Percentiles rank a stretch among this genome's conserved stretches.
Conservation (phyloP, 2,113 vertebrate species). For the Rostratula benghalensis region DNA sequence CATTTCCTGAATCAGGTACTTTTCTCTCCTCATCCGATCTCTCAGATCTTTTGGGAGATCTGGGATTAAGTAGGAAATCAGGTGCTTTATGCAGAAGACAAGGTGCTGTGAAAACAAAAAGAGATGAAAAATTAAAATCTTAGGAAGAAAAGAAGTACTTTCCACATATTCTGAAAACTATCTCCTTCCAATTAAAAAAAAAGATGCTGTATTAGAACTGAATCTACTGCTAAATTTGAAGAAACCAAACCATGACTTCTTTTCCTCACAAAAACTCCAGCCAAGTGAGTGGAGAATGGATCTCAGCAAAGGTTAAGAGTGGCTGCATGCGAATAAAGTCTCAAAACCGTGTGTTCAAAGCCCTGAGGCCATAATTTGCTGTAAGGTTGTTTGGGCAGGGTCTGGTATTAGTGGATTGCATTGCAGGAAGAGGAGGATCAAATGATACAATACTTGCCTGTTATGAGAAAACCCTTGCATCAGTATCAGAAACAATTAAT, state of each 20-base stretch:
- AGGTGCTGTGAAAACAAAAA: constrained; percentile 83
- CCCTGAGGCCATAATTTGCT: neutral
- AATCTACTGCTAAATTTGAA: neutral
- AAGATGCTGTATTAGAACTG: neutral
- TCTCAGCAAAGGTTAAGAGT: neutral
- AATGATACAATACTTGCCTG: neutral
- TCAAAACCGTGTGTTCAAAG: neutral
- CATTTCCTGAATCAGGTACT: constrained; percentile 98
- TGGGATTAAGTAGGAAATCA: constrained; percentile 97
- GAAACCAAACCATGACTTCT: neutral
- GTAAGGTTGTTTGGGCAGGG: neutral
- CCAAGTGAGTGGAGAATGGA: neutral
- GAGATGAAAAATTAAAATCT: neutral
- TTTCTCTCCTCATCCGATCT: constrained; percentile 95
- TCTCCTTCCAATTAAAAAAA: neutral
- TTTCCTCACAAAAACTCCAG: neutral
- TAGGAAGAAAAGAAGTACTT: neutral
- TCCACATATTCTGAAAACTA: neutral
- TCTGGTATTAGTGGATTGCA: neutral
- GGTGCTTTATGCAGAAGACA: constrained; percentile 95
- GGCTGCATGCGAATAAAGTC: neutral
- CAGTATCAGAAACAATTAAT: neutral
- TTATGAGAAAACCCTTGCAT: neutral
- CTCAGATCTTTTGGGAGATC: constrained; percentile 95
- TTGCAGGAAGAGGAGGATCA: neutral